Percentiles rank a stretch among this genome's conserved stretches.
These are phyloP conservation scores for Chloroceryle inda DNA, from an alignment of 2,797 vertebrate species.

Conservation along the genomic window DNA sequence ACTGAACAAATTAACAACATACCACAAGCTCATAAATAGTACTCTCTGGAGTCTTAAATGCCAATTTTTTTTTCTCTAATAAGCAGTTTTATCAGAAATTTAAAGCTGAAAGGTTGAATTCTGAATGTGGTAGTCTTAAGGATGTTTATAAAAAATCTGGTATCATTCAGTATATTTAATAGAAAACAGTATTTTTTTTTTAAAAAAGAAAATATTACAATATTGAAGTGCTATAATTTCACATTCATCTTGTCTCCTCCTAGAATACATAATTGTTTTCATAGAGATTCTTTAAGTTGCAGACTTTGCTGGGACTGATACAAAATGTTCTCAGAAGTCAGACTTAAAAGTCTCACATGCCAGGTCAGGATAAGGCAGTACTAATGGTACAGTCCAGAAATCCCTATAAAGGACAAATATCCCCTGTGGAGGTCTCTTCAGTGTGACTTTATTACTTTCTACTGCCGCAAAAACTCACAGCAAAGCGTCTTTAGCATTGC, in stretches of 20 bases:
- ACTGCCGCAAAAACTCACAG: background rate
- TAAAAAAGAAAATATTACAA: background rate
- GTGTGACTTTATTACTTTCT: background rate
- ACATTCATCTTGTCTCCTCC: background rate
- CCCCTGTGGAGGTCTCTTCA: background rate
- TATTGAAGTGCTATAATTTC: background rate
- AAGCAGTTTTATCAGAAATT: constrained; percentile 27
- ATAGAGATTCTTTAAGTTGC: background rate
- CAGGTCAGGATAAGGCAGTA: background rate
- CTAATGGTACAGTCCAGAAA: background rate
- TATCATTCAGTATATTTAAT: background rate
- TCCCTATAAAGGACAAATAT: background rate
- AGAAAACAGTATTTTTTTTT: background rate
- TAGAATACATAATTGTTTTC: background rate
- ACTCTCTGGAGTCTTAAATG: constrained; percentile 53
- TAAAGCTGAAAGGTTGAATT: constrained; percentile 14
- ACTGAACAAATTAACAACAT: constrained; percentile 68
- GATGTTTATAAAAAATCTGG: background rate
- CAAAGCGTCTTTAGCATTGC: background rate
- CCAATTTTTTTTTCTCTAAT: constrained; percentile 32
- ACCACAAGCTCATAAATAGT: constrained; percentile 69
- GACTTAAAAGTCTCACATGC: background rate
- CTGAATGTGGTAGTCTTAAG: background rate
- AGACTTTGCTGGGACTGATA: background rate
- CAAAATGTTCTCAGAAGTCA: background rate